A percentile compares a stretch with the other conserved stretches of the same genome.
Conservation (phyloP, 2,888 invertebrate species). For the Luffia ferchaultella region DNA sequence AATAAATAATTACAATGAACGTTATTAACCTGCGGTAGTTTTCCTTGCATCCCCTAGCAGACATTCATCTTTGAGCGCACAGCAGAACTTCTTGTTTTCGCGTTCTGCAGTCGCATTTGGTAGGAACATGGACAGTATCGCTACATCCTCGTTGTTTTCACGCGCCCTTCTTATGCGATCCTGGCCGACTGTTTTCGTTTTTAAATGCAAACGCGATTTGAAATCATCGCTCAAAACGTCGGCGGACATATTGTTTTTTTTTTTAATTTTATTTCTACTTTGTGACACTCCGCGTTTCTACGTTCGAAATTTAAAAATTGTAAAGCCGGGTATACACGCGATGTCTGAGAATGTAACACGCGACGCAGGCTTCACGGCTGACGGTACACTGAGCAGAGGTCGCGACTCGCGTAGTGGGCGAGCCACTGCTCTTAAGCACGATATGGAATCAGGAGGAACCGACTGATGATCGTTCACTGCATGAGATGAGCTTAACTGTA, state of each 20-base stretch:
- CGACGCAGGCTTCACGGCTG: slow-evolving; percentile 52
- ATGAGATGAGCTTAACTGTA: not conserved
- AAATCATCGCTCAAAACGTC: slow-evolving; percentile 83
- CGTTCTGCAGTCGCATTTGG: slow-evolving; percentile 70
- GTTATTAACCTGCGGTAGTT: slow-evolving; percentile 76
- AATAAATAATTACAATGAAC: not conserved
- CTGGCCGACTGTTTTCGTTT: slow-evolving; percentile 83
- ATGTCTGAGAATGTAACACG: not conserved
- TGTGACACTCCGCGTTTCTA: slow-evolving; percentile 23
- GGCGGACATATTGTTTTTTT: slow-evolving; percentile 67
- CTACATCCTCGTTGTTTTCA: slow-evolving; percentile 88
- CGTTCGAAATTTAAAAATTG: slow-evolving; percentile 15
- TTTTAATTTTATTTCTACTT: not conserved
- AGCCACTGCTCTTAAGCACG: slow-evolving; percentile 16
- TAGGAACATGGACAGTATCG: slow-evolving; percentile 85
- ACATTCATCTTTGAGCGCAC: slow-evolving; percentile 79
- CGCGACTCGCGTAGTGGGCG: slow-evolving; percentile 19
- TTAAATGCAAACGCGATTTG: slow-evolving; percentile 75
- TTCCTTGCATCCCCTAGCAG: slow-evolving; percentile 78
- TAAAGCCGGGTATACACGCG: slow-evolving; percentile 9
- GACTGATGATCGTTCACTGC: not conserved
- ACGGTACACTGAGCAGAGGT: slow-evolving; percentile 38
- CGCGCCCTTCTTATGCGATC: slow-evolving; percentile 81
- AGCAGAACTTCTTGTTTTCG: slow-evolving; percentile 80
- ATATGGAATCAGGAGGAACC: not conserved